Evolutionary conservation across 2,113 vertebrate species (phyloP), one percentile per base, ranked within the genome.

Genomic region (Gallinago media): DNA sequence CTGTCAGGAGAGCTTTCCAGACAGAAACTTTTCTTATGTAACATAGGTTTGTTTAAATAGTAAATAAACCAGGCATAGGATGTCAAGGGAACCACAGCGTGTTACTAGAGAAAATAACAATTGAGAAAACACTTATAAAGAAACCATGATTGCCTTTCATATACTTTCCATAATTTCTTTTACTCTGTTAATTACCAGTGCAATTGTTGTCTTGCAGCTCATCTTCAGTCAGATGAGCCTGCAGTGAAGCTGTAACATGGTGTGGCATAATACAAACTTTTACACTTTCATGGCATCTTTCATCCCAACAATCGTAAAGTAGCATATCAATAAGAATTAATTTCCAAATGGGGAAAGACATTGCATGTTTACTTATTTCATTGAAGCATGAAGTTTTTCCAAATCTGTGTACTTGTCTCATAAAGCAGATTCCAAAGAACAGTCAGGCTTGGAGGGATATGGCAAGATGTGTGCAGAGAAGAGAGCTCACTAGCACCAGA

Each of bases 1-100:
- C 81, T 87, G 74, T 79, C 61, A 82, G 58, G 87, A 92, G 77
- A 78, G 78, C n/a, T 83, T 91, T 72, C 66, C 77, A 70, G 74
- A 40, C 49, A 91, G 73, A 71, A 88, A 52, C 49, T 88, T 79
- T 38, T 23, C 66, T 89, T 86, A 58, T 22, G 27, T 94, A 88
- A 70, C 26, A 9, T 2, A 71, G 29, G 25, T 68, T 82, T 93
- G 19, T 82, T 94, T 71, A 61, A 93, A 74, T 34, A 59, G 73
- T 40, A 85, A 70, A 65, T 36, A 68, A 85, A 84, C 14, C 3
- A 6, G 34, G 65, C 25, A 15, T 47, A n/a, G 63, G 34, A 74
- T 92, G 20, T 79, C 44, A n/a, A 26, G 66, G 49, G 74, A 93
- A 32, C 27, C 36, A n/a, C 21, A 36, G 52, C 0, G 0, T 52